These are phyloP conservation scores for Bembecia ichneumoniformis DNA, from an alignment of 2,888 invertebrate species.

Conservation along the genomic window DNA sequence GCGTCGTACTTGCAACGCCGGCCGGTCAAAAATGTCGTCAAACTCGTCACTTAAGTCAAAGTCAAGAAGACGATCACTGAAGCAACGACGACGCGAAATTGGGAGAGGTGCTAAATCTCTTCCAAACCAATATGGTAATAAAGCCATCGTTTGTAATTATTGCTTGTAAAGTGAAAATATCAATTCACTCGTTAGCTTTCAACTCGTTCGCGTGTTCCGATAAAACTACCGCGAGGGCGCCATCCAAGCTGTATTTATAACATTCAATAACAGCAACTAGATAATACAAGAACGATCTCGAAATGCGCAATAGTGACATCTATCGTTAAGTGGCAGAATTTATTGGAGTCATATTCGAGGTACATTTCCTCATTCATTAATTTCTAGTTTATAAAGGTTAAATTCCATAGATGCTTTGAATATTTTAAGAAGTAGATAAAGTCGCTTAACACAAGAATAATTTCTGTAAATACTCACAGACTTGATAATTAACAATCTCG, in stretches of 20 bases:
- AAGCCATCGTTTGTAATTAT: conserved; percentile 32
- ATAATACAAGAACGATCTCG: conserved; percentile 16
- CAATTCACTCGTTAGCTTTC: conserved; percentile 8
- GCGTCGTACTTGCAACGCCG: conserved; percentile 29
- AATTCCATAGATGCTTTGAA: too few relatives aligned
- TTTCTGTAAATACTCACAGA: too few relatives aligned
- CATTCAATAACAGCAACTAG: conserved; percentile 10
- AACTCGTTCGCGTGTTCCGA: background rate
- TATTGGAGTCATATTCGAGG: background rate
- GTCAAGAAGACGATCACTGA: conserved; percentile 51
- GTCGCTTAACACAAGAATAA: too few relatives aligned
- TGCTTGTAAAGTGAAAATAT: conserved; percentile 1
- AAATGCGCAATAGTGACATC: conserved; percentile 15
- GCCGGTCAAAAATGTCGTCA: conserved; percentile 41
- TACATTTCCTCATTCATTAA: too few relatives aligned
- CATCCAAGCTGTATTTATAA: conserved; percentile 32
- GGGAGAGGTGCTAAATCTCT: conserved; percentile 19
- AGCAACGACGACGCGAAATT: conserved; percentile 30
- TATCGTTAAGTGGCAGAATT: conserved; percentile 14
- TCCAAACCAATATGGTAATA: conserved; percentile 46
- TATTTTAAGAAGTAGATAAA: too few relatives aligned
- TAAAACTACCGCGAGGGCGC: conserved; percentile 14
- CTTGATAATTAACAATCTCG: conserved; percentile 9
- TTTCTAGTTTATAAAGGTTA: too few relatives aligned
- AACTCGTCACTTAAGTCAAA: conserved; percentile 50